Conservation (phyloP, 2,888 invertebrate genomes). For the Caenorhabditis wallacei region DNA sequence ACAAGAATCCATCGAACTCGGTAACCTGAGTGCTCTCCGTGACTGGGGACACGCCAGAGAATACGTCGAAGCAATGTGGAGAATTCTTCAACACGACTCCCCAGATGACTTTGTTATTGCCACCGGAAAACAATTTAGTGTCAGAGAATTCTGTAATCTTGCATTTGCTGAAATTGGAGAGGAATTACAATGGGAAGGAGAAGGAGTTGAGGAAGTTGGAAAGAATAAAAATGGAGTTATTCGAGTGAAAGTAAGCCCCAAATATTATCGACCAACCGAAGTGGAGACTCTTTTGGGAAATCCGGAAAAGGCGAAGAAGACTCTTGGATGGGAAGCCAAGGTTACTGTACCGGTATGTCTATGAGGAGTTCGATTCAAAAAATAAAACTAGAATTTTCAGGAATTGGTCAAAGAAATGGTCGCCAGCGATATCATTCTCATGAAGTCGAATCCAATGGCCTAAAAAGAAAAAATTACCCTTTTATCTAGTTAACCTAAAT, state of each 20-base stretch:
- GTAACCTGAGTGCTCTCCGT: constrained; percentile 94
- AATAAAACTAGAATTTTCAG: constrained; percentile 54
- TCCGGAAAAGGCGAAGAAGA: constrained; percentile 91
- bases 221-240: constrained; percentile 88
- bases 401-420: constrained; percentile 96
- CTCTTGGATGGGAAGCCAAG: constrained; percentile 92
- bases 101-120: constrained; percentile 98
- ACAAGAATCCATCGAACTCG: constrained; percentile 89
- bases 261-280: constrained; percentile 96
- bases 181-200: constrained; percentile 92
- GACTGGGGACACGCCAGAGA: constrained; percentile 91
- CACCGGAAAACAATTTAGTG: constrained; percentile 95
- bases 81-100: constrained; percentile 94
- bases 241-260: constrained; percentile 91
- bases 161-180: constrained; percentile 92
- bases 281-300: constrained; percentile 94
- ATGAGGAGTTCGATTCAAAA: no score
- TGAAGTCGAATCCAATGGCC: constrained; percentile 93
- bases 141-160: constrained; percentile 95
- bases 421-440: constrained; percentile 91
- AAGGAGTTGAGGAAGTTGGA: constrained; percentile 91
- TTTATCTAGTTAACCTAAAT: constrained; percentile 5
- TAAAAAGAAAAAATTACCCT: no score
- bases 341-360: constrained; percentile 87
- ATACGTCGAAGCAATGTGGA: constrained; percentile 93